Evolutionary conservation across 2,113 vertebrate species (phyloP).

Genomic region (Lepisosteus osseus): DNA sequence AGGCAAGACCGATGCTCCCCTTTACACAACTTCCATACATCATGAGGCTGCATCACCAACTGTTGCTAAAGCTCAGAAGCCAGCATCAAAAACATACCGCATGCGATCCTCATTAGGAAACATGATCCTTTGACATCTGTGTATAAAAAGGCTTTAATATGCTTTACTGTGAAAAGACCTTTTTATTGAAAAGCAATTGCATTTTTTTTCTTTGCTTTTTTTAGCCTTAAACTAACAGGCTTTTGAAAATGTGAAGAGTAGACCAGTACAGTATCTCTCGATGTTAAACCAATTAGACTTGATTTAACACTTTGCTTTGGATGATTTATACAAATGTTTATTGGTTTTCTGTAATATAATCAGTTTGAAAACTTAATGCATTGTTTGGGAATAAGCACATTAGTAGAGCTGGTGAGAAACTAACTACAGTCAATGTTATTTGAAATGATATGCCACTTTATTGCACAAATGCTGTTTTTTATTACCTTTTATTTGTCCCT

Average conservation of each 20-base stretch:
- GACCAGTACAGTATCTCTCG: conserved; percentile 75
- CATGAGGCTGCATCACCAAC: neutral
- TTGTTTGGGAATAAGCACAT: conserved; percentile 77
- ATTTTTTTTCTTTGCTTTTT: neutral
- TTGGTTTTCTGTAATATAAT: conserved; percentile 82
- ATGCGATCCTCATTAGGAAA: neutral
- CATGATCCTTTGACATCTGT: neutral
- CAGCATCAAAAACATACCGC: neutral
- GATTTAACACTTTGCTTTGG: conserved; percentile 79
- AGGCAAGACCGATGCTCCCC: neutral
- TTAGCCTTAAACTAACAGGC: conserved; percentile 55
- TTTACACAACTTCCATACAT: neutral
- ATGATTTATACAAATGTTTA: conserved; percentile 82
- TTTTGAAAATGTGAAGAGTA: conserved; percentile 63
- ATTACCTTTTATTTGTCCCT: conserved; percentile 29
- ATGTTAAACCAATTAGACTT: conserved; percentile 80
- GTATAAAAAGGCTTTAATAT: conserved; percentile 22
- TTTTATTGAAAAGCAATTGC: conserved; percentile 44
- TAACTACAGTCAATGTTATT: conserved; percentile 71
- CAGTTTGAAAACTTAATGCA: conserved; percentile 79
- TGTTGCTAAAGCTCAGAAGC: neutral
- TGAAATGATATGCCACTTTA: conserved; percentile 75
- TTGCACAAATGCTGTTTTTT: conserved; percentile 58
- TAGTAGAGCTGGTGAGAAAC: conserved; percentile 69
- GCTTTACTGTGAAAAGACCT: conserved; percentile 36